A percentile compares a stretch with the other conserved stretches of the same genome.
Conservation (phyloP, 92 coral and sea anemone genomes). For the Phenganax subtilis region DNA sequence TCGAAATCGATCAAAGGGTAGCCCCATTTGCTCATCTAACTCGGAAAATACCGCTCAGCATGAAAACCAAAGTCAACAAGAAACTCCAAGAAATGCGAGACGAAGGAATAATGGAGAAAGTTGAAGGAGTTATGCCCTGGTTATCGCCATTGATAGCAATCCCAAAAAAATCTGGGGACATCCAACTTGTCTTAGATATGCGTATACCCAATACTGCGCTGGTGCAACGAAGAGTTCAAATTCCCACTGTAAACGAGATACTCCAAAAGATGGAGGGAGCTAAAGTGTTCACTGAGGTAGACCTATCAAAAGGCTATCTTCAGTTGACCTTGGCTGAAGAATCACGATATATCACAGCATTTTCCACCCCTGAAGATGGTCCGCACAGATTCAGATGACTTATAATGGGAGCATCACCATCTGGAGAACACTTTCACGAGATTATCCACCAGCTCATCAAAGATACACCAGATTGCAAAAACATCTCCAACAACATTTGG, state of each 20-base stretch:
- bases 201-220: slow-evolving; percentile 49
- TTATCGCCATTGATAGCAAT: slow-evolving; percentile 47
- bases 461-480: slow-evolving; percentile 35
- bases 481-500: slow-evolving; percentile 57
- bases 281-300: slow-evolving; percentile 47
- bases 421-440: slow-evolving; percentile 55
- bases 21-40: slow-evolving; percentile 43
- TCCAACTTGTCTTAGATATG: slow-evolving; percentile 53
- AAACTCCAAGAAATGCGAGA: slow-evolving; percentile 47
- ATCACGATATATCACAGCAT: slow-evolving; percentile 54
- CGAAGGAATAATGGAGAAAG: slow-evolving; percentile 46
- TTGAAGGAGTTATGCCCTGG: slow-evolving; percentile 45
- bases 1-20: slow-evolving; percentile 46
- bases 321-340: slow-evolving; percentile 54
- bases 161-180: slow-evolving; percentile 52
- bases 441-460: slow-evolving; percentile 40
- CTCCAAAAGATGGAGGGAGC: slow-evolving; percentile 54
- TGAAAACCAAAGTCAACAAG: slow-evolving; percentile 45
- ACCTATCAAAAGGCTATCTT: slow-evolving; percentile 49
- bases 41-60: slow-evolving; percentile 41
- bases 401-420: slow-evolving; percentile 47
- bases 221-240: slow-evolving; percentile 47
- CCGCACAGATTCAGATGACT: slow-evolving; percentile 37
- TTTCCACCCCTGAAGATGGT: slow-evolving; percentile 43
- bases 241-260: slow-evolving; percentile 55